Conservation (phyloP, 2,888 invertebrate species). For the Drosophila cognata region DNA sequence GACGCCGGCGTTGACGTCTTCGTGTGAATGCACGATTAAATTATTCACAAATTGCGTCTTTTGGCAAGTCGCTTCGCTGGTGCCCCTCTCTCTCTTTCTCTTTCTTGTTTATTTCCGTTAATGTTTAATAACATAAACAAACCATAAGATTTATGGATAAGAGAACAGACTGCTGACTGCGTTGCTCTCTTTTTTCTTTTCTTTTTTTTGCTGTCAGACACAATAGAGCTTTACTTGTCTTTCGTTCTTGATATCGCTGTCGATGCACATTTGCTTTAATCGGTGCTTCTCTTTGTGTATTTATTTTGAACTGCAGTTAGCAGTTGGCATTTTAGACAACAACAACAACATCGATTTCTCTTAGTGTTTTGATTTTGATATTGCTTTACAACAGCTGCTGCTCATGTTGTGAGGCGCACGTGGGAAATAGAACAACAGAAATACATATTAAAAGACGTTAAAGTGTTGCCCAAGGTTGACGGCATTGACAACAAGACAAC, state of each 20-base stretch:
- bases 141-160: conserved; percentile 43
- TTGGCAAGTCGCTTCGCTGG: conserved; percentile 30
- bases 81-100: conserved; percentile 11
- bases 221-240: conserved; percentile 11
- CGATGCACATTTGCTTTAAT: conserved; percentile 2
- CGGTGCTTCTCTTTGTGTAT: not conserved
- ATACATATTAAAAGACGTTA: conserved; percentile 48
- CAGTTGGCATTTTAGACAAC: not conserved
- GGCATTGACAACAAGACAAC: conserved; percentile 1
- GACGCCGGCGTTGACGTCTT: conserved; percentile 13
- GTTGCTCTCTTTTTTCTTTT: not conserved
- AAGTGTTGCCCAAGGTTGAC: conserved; percentile 50
- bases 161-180: conserved; percentile 15
- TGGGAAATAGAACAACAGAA: conserved; percentile 73
- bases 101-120: conserved; percentile 25
- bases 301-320: conserved; percentile 22
- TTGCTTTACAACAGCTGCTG: conserved; percentile 28
- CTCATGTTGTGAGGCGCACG: conserved; percentile 41
- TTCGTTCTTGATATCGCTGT: conserved; percentile 15
- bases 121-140: conserved; percentile 48
- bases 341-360: not conserved
- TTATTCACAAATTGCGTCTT: conserved; percentile 78
- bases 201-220: conserved; percentile 18
- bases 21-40: conserved; percentile 78
- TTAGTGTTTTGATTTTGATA: conserved; percentile 17